Base-by-base conservation (phyloP, 2,888 invertebrate genomes). In the Salticus scenicus region DNA sequence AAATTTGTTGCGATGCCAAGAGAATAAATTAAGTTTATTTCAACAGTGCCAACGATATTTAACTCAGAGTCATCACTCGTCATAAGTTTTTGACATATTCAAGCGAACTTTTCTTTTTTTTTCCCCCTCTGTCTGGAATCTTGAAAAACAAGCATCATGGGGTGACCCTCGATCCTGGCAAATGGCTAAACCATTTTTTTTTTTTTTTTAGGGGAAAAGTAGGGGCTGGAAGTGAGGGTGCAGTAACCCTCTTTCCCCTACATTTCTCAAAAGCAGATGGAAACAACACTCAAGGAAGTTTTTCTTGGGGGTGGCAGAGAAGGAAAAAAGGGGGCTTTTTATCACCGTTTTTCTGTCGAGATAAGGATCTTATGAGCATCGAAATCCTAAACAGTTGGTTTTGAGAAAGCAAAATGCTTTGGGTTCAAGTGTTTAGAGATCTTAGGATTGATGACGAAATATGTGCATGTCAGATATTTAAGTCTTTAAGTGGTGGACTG, bases 211-310 rank as follows among this genome's bases (percentile, higher is more conserved):
- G 57, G 57, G 24, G 12, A 57, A 57, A 57, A 20, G 33, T 1
- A 33, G 67, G 33, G 67, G 67, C n/a, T 33, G 33, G 42, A 37
- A 41, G 41, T n/a, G 37, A 41, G 51, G 27, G 76, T 31, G 51
- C 31, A 42, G 10, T 33, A 31, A 20, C 30, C 30, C 70, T 20
- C 37, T 33, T 31, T 37, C 66, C 57, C 28, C 72, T 20, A 41
- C 24, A 33, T 20, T 64, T 74, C 66, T 73, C 73, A 31, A 63
- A 81, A 75, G 75, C 81, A 81, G 81, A 81, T 81, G 81, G 75
- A 70, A 75, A 70, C 27, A 51, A 70, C 70, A 73, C 74, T 57
- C 69, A 31, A 57, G 51, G 69, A 80, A 73, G 73, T 80, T 80
- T 80, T 74, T 51, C 33, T 66, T 37, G 47, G 64, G 72, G 66